phyloP scores from a whole-genome alignment of 2,797 vertebrate species.

The Eleutherodactylus coqui region DNA sequence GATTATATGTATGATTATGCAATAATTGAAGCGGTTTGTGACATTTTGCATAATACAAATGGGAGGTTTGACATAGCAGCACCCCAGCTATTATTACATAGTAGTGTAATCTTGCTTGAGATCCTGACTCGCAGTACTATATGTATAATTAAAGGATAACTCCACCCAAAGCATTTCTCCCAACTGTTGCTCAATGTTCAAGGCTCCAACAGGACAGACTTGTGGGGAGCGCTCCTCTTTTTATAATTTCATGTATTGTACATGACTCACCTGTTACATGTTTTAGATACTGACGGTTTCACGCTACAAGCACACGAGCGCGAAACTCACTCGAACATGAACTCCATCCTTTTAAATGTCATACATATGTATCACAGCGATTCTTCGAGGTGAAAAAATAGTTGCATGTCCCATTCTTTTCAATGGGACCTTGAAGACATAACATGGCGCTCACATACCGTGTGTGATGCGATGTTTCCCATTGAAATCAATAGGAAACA shows the following conservation, averaged over 20 bases:
- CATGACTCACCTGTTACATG: background rate
- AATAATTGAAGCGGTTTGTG: background rate
- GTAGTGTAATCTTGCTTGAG: background rate
- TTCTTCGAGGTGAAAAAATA: too few species aligned
- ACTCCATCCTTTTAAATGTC: too few species aligned
- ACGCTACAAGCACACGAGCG: too few species aligned
- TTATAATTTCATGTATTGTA: background rate
- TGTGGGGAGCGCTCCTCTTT: background rate
- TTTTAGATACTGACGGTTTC: background rate
- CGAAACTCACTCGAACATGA: too few species aligned
- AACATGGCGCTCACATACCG: too few species aligned
- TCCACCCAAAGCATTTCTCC: background rate
- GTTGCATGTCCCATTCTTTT: too few species aligned
- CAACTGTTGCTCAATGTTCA: background rate
- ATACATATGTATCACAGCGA: too few species aligned
- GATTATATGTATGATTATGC: background rate
- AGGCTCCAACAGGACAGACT: background rate
- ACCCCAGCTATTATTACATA: conserved; percentile 9
- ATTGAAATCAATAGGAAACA: too few species aligned
- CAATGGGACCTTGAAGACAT: too few species aligned
- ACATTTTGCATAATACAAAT: background rate
- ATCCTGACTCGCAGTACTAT: too few species aligned
- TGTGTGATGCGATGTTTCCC: too few species aligned
- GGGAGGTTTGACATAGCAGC: background rate
- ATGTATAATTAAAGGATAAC: conserved; percentile 1